phyloP scores from a whole-genome alignment of 2,797 vertebrate species.

The Hoplostethus atlanticus region DNA sequence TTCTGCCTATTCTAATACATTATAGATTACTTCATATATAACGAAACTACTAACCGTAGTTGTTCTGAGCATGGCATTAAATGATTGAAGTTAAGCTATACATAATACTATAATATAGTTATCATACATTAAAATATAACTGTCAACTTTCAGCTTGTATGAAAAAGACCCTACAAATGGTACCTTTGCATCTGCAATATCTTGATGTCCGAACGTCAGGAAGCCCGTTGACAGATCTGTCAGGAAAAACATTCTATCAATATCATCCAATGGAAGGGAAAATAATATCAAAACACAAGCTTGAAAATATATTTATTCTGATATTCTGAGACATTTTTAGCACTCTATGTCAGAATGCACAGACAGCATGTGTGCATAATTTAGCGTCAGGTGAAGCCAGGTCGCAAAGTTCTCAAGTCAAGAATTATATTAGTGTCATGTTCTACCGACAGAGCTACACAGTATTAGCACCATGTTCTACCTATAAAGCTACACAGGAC shows the following conservation, averaged over 20 bases:
- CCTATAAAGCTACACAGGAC: not conserved
- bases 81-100: too few relatives aligned
- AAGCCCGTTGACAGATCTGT: slow-evolving; percentile 86
- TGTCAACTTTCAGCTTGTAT: not conserved
- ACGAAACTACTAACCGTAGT: too few relatives aligned
- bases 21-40: too few relatives aligned
- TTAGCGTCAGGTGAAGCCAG: not conserved
- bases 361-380: not conserved
- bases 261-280: not conserved
- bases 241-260: not conserved
- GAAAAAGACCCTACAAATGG: not conserved
- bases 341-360: not conserved
- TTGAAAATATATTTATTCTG: not conserved
- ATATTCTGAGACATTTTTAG: not conserved
- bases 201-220: slow-evolving; percentile 79
- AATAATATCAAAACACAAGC: not conserved
- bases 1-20: too few relatives aligned
- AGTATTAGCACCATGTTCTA: not conserved
- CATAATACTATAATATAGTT: too few relatives aligned
- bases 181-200: slow-evolving; percentile 81
- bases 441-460: not conserved
- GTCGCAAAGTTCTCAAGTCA: not conserved
- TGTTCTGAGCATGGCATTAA: too few relatives aligned
- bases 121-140: too few relatives aligned
- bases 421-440: not conserved